Conservation (phyloP, 2,797 vertebrate genomes). For the Chaenodraco wilsoni region DNA sequence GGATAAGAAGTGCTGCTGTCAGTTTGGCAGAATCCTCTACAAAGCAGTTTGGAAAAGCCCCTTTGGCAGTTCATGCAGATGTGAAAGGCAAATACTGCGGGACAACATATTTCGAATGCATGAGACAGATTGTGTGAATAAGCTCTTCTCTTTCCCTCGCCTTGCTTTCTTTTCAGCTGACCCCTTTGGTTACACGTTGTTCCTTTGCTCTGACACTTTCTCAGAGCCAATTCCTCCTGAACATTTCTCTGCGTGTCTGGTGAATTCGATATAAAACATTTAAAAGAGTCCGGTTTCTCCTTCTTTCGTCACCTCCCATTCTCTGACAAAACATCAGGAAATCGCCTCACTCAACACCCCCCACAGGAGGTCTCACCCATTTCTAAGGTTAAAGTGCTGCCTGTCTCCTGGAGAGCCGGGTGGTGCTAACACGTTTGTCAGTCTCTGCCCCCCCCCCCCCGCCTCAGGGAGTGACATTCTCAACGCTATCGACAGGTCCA, state of each 20-base stretch:
- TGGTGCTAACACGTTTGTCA: constrained; percentile 68
- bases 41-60: constrained; percentile 34
- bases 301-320: constrained; percentile 45
- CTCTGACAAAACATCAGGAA: constrained; percentile 51
- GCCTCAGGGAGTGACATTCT: constrained; percentile 53
- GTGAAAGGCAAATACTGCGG: constrained; percentile 53
- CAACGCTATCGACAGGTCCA: constrained; percentile 59
- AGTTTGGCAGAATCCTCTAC: constrained; percentile 37
- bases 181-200: constrained; percentile 12
- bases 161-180: constrained; percentile 11
- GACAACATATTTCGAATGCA: constrained; percentile 56
- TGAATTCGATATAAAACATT: constrained; percentile 38
- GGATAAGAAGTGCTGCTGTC: constrained; percentile 26
- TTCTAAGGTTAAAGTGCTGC: constrained; percentile 61
- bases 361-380: constrained; percentile 43
- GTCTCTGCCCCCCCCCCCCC: constrained; percentile 43
- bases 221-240: constrained; percentile 9
- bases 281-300: constrained; percentile 30
- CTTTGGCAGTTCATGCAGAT: constrained; percentile 46
- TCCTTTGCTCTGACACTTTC: constrained; percentile 27
- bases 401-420: constrained; percentile 52
- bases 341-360: constrained; percentile 29
- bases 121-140: constrained; percentile 47
- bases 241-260: constrained; percentile 32
- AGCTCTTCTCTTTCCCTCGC: constrained; percentile 13